A percentile compares a stretch with the other conserved stretches of the same genome.
Conservation (phyloP, 35 echinoderm and acorn worm genomes). For the Ophioderma brevispina region DNA sequence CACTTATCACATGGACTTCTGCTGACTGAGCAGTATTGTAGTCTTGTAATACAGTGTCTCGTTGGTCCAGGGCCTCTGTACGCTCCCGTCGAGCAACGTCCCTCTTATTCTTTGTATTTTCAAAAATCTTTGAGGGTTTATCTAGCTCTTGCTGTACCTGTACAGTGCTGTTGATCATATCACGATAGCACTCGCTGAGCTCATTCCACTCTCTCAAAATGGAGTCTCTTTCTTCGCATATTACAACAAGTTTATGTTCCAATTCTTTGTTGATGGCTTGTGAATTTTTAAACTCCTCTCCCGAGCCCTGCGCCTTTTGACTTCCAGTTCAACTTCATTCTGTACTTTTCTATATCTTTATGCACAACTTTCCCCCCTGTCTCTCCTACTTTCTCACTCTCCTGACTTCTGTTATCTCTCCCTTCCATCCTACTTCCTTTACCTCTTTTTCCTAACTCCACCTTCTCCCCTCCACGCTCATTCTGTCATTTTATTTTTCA, state of each 20-base stretch:
- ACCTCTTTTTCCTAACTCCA: too few relatives aligned
- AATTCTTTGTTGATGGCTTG: conserved; percentile 46
- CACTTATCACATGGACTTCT: conserved; percentile 76
- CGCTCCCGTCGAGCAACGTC: conserved; percentile 85
- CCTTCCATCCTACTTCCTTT: too few relatives aligned
- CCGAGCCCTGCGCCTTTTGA: conserved; percentile 31
- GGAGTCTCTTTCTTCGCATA: conserved; percentile 51
- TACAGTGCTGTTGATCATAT: conserved; percentile 80
- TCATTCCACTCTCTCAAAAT: conserved; percentile 54
- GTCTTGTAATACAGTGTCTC: conserved; percentile 63
- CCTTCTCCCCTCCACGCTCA: too few relatives aligned
- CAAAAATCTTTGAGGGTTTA: conserved; percentile 70
- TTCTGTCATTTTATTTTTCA: too few relatives aligned
- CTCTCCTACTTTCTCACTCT: too few relatives aligned
- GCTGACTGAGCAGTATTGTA: conserved; percentile 80
- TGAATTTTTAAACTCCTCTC: conserved; percentile 34
- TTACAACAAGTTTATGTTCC: conserved; percentile 45
- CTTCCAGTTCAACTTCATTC: conserved; percentile 69
- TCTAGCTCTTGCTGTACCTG: conserved; percentile 84
- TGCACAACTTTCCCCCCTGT: conserved; percentile 84
- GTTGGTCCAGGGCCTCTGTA: conserved; percentile 81
- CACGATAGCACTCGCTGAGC: conserved; percentile 69
- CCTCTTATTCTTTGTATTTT: conserved; percentile 84
- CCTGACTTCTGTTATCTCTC: too few relatives aligned
- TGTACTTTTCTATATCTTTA: conserved; percentile 92